Percentiles rank a stretch among this genome's conserved stretches.
phyloP scores from a whole-genome alignment of 2,797 vertebrate genomes.

The Cyprinodon diabolis region DNA sequence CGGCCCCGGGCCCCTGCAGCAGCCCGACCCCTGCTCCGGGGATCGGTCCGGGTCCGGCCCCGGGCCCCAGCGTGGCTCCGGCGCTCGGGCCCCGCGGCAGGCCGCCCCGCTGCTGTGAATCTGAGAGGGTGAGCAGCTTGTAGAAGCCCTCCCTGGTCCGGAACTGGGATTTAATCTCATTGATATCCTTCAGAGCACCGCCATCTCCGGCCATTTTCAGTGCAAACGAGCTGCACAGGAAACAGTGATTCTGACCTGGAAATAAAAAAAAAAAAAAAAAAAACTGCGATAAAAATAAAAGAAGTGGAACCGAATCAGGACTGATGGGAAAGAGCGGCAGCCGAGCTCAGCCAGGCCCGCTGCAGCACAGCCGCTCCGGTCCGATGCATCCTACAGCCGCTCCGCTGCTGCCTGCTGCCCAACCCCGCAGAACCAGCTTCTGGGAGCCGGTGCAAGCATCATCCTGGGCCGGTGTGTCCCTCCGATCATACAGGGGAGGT shows the following conservation, averaged over 20 bases:
- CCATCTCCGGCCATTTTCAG: conserved; percentile 88
- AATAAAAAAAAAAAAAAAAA: conserved; percentile 66
- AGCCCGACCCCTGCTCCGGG: conserved; percentile 80
- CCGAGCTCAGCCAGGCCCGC: conserved; percentile 62
- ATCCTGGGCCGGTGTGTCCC: conserved; percentile 47
- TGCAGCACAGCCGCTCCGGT: conserved; percentile 35
- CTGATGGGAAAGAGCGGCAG: conserved; percentile 47
- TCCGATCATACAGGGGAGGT: conserved; percentile 53
- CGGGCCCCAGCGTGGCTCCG: conserved; percentile 77
- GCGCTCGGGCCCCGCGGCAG: conserved; percentile 76
- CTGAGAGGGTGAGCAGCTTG: conserved; percentile 90
- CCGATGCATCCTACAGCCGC: conserved; percentile 53
- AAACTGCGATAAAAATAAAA: conserved; percentile 24
- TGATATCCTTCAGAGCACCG: conserved; percentile 86
- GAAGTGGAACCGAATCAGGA: conserved; percentile 55
- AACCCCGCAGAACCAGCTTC: conserved; percentile 41
- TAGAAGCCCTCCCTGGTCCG: conserved; percentile 93
- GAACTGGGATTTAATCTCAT: conserved; percentile 94
- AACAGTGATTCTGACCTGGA: conserved; percentile 80
- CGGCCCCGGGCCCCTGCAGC: conserved; percentile 82
- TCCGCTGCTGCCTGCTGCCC: conserved; percentile 25
- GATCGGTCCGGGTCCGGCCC: conserved; percentile 72
- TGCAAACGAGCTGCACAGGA: conserved; percentile 82
- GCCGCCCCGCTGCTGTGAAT: conserved; percentile 86
- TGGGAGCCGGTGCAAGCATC: conserved; percentile 51